Evolutionary conservation across 2,113 vertebrate genomes (phyloP), one percentile per base, ranked within the genome.

Genomic region (Columba janthina): DNA sequence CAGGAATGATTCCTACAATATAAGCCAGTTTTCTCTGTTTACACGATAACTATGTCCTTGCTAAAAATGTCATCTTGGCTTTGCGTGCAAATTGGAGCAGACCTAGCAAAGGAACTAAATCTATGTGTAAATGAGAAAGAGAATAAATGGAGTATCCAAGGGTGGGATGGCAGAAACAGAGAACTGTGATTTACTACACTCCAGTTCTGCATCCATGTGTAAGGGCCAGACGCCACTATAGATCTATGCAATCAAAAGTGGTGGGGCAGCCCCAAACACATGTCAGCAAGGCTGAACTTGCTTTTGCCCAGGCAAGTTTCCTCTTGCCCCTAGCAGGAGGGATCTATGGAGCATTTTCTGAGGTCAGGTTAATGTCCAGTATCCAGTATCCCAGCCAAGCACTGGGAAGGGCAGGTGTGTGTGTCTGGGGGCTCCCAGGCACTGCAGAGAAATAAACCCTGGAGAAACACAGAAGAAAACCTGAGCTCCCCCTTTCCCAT

Each of bases 121-220:
- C 26, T 12, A 24, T 6, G 6, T 44, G 44, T 48, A 34, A 56
- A 22, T 13, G 44, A 60, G 24, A 75, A 84, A 61, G 38, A 71
- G 31, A 85, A 72, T 12, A 72, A 71, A 61, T 31, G 13, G 21
- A 57, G 24, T 56, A 38, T 34, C 74, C 20, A 9, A n/a, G 26
- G 21, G 15, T 69, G 26, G 46, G 50, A 34, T n/a, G 38, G 44
- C 67, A 88, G 61, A 74, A 28, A 26, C 19, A 48, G 51, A 38
- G 46, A 50, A 36, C 1, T 38, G 5, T 25, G 44, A 20, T 25
- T 74, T 38, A 42, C 32, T 50, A 2, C 1, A 0, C 18, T 21
- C 9, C 40, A 29, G 31, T 19, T 54, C 67, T 29, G 16, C 11
- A 1, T 11, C 12, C 1, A 0, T 9, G 4, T 24, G 12, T 34